A percentile compares a stretch with the other conserved stretches of the same genome.
These are phyloP conservation scores for Podilymbus podiceps DNA, from an alignment of 2,113 vertebrate species.

Conservation along the genomic window DNA sequence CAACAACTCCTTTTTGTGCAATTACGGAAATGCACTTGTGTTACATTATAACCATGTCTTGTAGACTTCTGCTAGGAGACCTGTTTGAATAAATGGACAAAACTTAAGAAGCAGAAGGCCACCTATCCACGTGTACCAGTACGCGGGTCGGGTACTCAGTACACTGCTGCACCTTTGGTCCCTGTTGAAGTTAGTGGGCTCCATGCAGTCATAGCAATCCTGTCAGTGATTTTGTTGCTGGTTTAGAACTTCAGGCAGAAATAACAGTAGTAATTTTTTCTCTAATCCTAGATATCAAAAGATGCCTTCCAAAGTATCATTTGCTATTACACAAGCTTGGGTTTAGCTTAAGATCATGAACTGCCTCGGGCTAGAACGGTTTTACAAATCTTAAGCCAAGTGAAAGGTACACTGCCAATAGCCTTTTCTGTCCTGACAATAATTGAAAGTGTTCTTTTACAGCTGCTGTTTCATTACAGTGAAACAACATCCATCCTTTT, in stretches of 20 bases:
- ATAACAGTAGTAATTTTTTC: background rate
- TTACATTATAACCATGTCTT: background rate
- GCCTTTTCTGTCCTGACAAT: background rate
- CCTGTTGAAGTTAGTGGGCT: background rate
- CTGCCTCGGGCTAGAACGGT: slow-evolving; percentile 31
- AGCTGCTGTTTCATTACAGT: background rate
- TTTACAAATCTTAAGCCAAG: background rate
- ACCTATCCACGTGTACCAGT: background rate
- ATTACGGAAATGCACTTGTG: background rate
- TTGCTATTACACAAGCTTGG: background rate
- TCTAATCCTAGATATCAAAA: background rate
- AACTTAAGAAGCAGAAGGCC: background rate
- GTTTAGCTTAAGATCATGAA: background rate
- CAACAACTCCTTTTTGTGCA: background rate
- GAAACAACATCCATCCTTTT: background rate
- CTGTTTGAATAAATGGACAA: background rate
- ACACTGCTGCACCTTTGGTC: background rate
- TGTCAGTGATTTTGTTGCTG: background rate
- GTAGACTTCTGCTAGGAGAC: background rate
- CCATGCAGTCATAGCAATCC: background rate
- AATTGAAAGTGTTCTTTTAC: background rate
- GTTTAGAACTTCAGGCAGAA: background rate
- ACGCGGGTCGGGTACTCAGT: background rate
- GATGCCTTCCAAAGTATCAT: background rate
- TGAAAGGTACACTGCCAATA: background rate